phyloP scores from a whole-genome alignment of 2,113 vertebrate genomes.

The Mustela lutreola region DNA sequence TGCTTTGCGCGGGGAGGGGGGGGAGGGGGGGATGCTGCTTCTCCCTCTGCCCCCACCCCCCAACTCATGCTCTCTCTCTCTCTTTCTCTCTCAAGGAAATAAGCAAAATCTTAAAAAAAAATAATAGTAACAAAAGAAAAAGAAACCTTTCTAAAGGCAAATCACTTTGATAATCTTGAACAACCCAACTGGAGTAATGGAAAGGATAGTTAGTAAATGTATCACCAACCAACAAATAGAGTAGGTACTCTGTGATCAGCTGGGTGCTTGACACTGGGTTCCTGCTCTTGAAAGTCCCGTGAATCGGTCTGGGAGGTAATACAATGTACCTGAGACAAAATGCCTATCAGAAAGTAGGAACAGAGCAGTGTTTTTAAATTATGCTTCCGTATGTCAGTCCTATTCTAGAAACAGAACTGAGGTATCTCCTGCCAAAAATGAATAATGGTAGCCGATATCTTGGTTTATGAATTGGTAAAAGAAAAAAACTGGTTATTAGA shows the following conservation, averaged over 20 bases:
- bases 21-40: no score
- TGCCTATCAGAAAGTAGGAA: background rate
- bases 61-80: background rate
- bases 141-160: slow-evolving; percentile 48
- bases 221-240: background rate
- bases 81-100: no score
- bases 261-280: background rate
- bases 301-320: background rate
- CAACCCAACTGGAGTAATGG: background rate
- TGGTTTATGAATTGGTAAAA: slow-evolving; percentile 17
- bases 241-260: background rate
- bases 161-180: slow-evolving; percentile 25
- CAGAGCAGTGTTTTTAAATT: background rate
- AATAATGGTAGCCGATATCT: slow-evolving; percentile 21
- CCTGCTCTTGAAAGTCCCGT: background rate
- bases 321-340: background rate
- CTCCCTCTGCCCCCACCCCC: background rate
- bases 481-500: background rate
- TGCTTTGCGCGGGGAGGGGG: no score
- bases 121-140: background rate
- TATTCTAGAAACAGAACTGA: background rate
- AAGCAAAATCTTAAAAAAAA: background rate
- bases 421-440: slow-evolving; percentile 26
- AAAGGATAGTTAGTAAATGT: background rate
- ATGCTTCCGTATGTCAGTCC: background rate